Percentiles rank a stretch among this genome's conserved stretches.
Conservation (phyloP, 2,797 vertebrate species). For the Lacerta agilis region DNA sequence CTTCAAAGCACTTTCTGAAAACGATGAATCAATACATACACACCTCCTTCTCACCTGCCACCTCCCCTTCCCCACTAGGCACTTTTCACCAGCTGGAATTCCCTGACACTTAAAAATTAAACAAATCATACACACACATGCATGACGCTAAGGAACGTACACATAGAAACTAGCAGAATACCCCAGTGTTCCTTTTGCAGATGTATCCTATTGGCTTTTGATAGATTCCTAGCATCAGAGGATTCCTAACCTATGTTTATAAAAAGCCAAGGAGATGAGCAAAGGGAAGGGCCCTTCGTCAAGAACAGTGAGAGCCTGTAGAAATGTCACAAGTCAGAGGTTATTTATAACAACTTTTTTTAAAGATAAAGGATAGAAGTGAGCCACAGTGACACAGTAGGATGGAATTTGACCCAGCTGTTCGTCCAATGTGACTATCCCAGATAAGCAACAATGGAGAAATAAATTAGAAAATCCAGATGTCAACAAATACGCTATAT, state of each 20-base stretch:
- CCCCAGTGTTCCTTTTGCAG: neutral
- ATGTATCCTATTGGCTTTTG: neutral
- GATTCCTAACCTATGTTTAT: neutral
- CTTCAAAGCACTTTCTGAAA: neutral
- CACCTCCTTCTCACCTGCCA: too few relatives aligned
- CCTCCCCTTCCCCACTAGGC: neutral
- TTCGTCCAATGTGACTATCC: conserved; percentile 61
- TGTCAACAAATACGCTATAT: conserved; percentile 50
- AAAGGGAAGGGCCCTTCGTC: conserved; percentile 10
- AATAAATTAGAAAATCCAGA: conserved; percentile 50
- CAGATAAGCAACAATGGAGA: conserved; percentile 59
- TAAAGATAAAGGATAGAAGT: conserved; percentile 68
- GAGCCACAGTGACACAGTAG: conserved; percentile 66
- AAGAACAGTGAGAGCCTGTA: conserved; percentile 28
- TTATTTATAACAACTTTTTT: conserved; percentile 62
- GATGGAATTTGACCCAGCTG: conserved; percentile 65
- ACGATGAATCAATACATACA: neutral
- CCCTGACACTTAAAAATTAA: neutral
- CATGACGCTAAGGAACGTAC: neutral
- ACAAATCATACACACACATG: neutral
- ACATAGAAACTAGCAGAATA: neutral
- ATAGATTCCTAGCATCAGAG: neutral
- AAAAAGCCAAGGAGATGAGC: neutral
- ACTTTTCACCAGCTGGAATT: neutral
- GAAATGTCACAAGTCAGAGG: conserved; percentile 13